phyloP scores from a whole-genome alignment of 2,797 vertebrate species.

The Chaetodon trifasciatus region DNA sequence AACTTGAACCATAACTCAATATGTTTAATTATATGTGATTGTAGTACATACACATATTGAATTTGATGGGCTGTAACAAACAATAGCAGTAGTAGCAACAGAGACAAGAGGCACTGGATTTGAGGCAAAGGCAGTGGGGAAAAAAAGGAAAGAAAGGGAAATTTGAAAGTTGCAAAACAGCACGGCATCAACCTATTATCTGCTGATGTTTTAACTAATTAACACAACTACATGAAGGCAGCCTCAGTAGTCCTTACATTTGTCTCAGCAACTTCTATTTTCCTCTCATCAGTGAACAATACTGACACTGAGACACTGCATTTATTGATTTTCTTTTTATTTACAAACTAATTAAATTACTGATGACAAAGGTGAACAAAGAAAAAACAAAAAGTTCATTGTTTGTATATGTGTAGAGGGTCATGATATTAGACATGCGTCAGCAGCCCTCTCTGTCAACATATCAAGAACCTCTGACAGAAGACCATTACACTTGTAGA shows the following conservation, averaged over 20 bases:
- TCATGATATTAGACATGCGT: slow-evolving; percentile 30
- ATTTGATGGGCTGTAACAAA: neutral
- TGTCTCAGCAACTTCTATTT: neutral
- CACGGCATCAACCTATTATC: neutral
- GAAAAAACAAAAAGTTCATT: neutral
- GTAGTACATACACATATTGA: neutral
- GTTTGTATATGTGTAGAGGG: neutral
- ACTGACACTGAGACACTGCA: neutral
- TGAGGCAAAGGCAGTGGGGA: neutral
- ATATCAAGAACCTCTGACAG: slow-evolving; percentile 2
- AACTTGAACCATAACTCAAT: neutral
- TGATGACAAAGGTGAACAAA: neutral
- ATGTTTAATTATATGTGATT: neutral
- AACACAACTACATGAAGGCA: neutral
- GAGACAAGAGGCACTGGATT: neutral
- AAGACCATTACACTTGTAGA: neutral
- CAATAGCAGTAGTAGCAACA: neutral
- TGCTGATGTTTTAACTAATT: neutral
- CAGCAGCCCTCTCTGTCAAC: slow-evolving; percentile 2
- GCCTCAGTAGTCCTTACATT: neutral
- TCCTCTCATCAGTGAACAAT: neutral
- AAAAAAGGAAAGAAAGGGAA: neutral
- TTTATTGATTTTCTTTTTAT: neutral
- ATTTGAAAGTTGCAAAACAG: neutral
- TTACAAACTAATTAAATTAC: neutral